phyloP scores from a whole-genome alignment of 2,888 invertebrate species.

The Parnassius smintheus region DNA sequence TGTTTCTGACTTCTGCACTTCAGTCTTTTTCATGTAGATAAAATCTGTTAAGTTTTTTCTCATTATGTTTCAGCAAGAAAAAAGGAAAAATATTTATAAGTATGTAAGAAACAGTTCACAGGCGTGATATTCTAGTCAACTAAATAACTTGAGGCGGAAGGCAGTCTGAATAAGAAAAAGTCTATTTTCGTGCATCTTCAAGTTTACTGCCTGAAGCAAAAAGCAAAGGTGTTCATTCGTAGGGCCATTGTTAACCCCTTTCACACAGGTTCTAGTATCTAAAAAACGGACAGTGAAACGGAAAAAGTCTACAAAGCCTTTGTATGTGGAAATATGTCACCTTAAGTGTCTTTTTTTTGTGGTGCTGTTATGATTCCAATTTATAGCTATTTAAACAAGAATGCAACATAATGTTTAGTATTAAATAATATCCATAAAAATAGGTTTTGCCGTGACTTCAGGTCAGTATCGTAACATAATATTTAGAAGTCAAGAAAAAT shows the following conservation, averaged over 20 bases:
- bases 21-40: too few relatives aligned
- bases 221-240: conserved; percentile 24
- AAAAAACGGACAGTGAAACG: conserved; percentile 8
- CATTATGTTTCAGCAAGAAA: too few relatives aligned
- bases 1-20: too few relatives aligned
- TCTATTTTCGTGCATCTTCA: conserved; percentile 26
- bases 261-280: conserved; percentile 22
- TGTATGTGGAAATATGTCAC: conserved; percentile 14
- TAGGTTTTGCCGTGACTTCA: too few relatives aligned
- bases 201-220: conserved; percentile 19
- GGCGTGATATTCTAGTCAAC: background rate
- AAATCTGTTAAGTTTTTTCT: too few relatives aligned
- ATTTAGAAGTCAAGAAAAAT: too few relatives aligned
- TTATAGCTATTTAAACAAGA: too few relatives aligned
- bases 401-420: too few relatives aligned
- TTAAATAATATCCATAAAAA: too few relatives aligned
- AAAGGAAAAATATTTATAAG: too few relatives aligned
- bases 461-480: too few relatives aligned
- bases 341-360: conserved; percentile 3
- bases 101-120: background rate
- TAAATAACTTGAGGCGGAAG: conserved; percentile 9
- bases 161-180: conserved; percentile 10
- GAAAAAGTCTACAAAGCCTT: conserved; percentile 22
- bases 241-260: conserved; percentile 26
- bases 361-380: background rate